These are phyloP conservation scores for Gallinago jamesoni DNA, from an alignment of 2,113 vertebrate genomes.

Conservation along the genomic window DNA sequence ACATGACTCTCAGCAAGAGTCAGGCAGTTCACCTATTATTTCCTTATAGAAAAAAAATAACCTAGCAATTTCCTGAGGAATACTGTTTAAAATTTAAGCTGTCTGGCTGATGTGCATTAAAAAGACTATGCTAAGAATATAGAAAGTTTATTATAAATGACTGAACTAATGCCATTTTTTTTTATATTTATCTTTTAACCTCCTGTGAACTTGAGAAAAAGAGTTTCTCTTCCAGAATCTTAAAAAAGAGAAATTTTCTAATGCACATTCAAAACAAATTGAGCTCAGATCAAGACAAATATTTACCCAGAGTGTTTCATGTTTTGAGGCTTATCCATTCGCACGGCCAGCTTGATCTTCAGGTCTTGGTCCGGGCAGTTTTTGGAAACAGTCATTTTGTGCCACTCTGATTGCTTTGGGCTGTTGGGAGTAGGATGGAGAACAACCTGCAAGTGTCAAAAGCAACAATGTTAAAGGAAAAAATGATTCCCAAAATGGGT, in stretches of 20 bases:
- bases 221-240: not conserved
- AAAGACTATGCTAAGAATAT: not conserved
- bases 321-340: constrained; percentile 99
- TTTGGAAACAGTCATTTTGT: constrained; percentile 97
- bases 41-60: not conserved
- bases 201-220: not conserved
- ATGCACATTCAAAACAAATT: not conserved
- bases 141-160: not conserved
- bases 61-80: not conserved
- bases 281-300: not conserved
- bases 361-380: constrained; percentile 94
- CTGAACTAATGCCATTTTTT: not conserved
- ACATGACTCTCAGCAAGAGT: not conserved
- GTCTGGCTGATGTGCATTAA: not conserved
- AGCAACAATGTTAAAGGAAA: not conserved
- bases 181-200: not conserved
- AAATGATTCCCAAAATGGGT: not conserved
- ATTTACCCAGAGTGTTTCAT: constrained; percentile 99
- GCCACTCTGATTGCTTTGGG: constrained; percentile 94
- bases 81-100: not conserved
- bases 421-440: constrained; percentile 97
- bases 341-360: constrained; percentile 94
- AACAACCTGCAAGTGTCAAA: constrained; percentile 84
- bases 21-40: not conserved
- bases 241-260: not conserved